A percentile compares a stretch with the other conserved stretches of the same genome.
Conservation (phyloP, 2,888 invertebrate genomes). For the Caenorhabditis doughertyi region DNA sequence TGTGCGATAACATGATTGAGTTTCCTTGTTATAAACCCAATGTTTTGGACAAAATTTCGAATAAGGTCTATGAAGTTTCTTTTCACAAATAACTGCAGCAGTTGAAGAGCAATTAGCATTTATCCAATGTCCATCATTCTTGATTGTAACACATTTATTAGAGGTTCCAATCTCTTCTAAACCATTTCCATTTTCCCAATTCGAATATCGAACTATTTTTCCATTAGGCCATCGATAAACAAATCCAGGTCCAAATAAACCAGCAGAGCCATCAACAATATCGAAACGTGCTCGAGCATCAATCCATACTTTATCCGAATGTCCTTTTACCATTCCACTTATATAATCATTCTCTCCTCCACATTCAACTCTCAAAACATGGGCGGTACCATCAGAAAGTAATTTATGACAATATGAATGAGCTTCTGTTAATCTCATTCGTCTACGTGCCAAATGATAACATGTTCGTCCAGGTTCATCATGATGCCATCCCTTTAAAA, state of each 20-base stretch:
- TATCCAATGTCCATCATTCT: conserved; percentile 69
- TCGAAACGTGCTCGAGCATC: conserved; percentile 75
- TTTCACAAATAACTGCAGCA: conserved; percentile 73
- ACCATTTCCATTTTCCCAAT: conserved; percentile 73
- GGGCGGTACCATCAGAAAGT: conserved; percentile 58
- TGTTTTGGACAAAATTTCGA: conserved; percentile 72
- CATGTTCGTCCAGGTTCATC: conserved; percentile 68
- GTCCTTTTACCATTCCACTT: conserved; percentile 48
- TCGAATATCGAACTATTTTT: conserved; percentile 70
- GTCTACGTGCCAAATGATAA: conserved; percentile 68
- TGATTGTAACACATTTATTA: conserved; percentile 70
- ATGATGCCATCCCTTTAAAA: conserved; percentile 65
- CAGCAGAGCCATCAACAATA: conserved; percentile 74
- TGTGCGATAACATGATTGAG: conserved; percentile 71
- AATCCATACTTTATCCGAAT: conserved; percentile 67
- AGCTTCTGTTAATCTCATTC: conserved; percentile 70
- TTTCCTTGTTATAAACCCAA: conserved; percentile 72
- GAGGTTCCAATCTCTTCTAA: conserved; percentile 42
- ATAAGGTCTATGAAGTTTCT: conserved; percentile 63
- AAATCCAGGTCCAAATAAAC: conserved; percentile 76
- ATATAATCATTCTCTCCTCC: conserved; percentile 74
- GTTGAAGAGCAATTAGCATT: conserved; percentile 67
- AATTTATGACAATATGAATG: conserved; percentile 67
- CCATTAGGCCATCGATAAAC: conserved; percentile 77
- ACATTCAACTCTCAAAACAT: conserved; percentile 71